Evolutionary conservation across 2,888 invertebrate genomes (phyloP).

Genomic region (Zaprionus bogoriensis): DNA sequence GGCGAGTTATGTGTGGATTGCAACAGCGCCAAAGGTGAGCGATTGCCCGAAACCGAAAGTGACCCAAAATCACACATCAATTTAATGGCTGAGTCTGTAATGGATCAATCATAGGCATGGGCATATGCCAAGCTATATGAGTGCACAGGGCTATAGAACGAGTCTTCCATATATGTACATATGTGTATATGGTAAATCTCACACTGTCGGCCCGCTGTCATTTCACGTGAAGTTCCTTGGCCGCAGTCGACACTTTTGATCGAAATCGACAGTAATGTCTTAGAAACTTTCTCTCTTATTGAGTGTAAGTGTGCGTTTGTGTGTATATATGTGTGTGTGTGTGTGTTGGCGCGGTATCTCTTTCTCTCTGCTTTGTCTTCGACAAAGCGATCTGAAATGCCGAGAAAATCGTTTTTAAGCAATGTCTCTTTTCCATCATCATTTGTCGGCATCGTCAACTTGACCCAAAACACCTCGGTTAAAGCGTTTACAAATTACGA

Average conservation of each 20-base stretch:
- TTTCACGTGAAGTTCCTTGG: background rate
- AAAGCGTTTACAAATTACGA: slow-evolving; percentile 71
- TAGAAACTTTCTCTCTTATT: slow-evolving; percentile 3
- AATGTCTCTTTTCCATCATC: slow-evolving; percentile 20
- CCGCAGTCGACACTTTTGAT: background rate
- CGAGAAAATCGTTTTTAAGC: slow-evolving; percentile 34
- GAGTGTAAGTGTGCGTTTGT: background rate
- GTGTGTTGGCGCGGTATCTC: too few relatives aligned
- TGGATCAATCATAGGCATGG: background rate
- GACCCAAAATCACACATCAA: slow-evolving; percentile 9
- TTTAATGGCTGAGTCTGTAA: background rate
- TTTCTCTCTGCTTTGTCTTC: background rate
- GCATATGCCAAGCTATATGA: background rate
- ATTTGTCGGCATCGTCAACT: slow-evolving; percentile 55
- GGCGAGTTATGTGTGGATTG: slow-evolving; percentile 41
- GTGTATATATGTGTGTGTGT: background rate
- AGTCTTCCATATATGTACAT: background rate
- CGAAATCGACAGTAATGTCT: background rate
- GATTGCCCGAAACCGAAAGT: slow-evolving; percentile 34
- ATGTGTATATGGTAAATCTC: too few relatives aligned
- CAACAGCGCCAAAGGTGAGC: slow-evolving; percentile 56
- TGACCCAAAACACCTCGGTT: slow-evolving; percentile 73
- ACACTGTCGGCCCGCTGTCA: too few relatives aligned
- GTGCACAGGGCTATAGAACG: background rate
- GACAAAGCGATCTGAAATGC: slow-evolving; percentile 13